These are phyloP conservation scores for Caranx melampygus DNA, from an alignment of 2,113 vertebrate genomes.

Conservation along the genomic window DNA sequence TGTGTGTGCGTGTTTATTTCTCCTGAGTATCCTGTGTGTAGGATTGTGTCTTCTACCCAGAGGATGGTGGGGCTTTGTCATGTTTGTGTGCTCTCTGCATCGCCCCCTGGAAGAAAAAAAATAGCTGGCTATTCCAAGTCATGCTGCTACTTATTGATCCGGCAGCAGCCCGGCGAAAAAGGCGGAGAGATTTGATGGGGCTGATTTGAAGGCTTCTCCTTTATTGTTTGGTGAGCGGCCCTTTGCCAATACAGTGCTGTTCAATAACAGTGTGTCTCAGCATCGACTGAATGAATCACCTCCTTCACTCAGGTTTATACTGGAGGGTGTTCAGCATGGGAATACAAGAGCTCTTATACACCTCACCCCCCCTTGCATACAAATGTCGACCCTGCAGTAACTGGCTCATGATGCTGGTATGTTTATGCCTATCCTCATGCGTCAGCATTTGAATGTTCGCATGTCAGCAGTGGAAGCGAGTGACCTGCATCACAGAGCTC, in stretches of 20 bases:
- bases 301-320: not conserved
- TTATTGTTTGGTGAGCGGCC: not conserved
- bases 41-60: not conserved
- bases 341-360: not conserved
- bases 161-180: not conserved
- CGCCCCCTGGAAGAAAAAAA: not conserved
- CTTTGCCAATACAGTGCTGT: slow-evolving; percentile 1
- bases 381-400: slow-evolving; percentile 25
- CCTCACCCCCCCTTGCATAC: not conserved
- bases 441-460: slow-evolving; percentile 39
- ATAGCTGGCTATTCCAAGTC: slow-evolving; percentile 1
- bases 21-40: not conserved
- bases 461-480: slow-evolving; percentile 35
- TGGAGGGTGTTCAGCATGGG: not conserved
- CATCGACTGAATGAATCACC: slow-evolving; percentile 10
- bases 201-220: slow-evolving; percentile 23
- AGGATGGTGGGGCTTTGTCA: slow-evolving; percentile 12
- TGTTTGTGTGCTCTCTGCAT: not conserved
- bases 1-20: not conserved
- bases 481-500: not conserved
- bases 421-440: slow-evolving; percentile 3
- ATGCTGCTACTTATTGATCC: slow-evolving; percentile 42
- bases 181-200: slow-evolving; percentile 26
- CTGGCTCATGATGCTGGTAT: not conserved
- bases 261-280: not conserved